Evolutionary conservation across 2,113 vertebrate species (phyloP).

Genomic region (Ceyx margarethae): DNA sequence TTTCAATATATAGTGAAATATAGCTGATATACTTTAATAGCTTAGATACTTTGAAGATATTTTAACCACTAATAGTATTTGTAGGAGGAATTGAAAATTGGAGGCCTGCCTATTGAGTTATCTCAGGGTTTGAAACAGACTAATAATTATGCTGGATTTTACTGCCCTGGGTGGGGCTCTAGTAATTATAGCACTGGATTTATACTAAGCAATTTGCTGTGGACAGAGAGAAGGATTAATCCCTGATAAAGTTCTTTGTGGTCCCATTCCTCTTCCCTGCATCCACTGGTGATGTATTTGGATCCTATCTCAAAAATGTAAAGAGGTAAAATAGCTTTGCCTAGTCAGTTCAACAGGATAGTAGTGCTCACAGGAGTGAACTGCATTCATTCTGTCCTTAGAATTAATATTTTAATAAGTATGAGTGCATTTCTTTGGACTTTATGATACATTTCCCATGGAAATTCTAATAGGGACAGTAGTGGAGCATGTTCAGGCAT

Average conservation of each 20-base stretch:
- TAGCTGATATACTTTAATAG: not conserved
- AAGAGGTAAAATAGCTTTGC: not conserved
- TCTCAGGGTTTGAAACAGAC: not conserved
- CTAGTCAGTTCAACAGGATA: not conserved
- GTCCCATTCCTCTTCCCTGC: not conserved
- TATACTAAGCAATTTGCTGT: not conserved
- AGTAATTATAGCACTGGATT: not conserved
- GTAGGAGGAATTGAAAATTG: not conserved
- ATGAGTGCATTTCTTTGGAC: not conserved
- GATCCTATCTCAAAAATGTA: not conserved
- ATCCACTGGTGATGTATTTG: rapidly evolving
- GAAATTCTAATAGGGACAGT: not conserved
- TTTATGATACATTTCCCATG: not conserved
- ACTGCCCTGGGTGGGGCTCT: not conserved
- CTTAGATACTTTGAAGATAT: not conserved
- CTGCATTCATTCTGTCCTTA: not conserved
- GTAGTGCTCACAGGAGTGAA: not conserved
- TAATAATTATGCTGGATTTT: not conserved
- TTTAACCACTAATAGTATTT: not conserved
- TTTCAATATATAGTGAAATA: not conserved
- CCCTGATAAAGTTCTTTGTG: not conserved
- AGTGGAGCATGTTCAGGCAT: not conserved
- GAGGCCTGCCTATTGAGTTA: not conserved
- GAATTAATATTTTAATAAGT: not conserved
- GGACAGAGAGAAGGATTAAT: not conserved